Evolutionary conservation across 2,113 vertebrate species (phyloP).

Genomic region (Arothron firmamentum): DNA sequence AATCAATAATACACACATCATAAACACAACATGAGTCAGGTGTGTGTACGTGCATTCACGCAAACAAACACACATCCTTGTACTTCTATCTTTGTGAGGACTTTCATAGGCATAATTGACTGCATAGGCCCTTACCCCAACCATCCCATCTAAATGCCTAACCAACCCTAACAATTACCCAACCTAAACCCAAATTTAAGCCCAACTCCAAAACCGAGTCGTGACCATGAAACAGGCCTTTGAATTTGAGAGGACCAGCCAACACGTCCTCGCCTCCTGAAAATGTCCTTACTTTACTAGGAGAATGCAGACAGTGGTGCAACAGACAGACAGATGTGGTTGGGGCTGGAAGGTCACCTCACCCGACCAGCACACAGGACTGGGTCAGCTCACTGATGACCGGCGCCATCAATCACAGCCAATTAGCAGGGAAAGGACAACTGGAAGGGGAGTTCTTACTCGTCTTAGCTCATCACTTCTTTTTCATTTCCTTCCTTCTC

Average conservation of each 20-base stretch:
- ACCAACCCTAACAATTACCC: too few species aligned
- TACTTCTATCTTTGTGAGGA: too few species aligned
- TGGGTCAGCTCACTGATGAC: conserved; percentile 68
- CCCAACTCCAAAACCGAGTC: too few species aligned
- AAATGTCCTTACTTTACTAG: conserved; percentile 61
- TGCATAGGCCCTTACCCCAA: too few species aligned
- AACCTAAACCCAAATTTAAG: too few species aligned
- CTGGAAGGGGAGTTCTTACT: conserved; percentile 23
- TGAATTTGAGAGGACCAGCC: neutral
- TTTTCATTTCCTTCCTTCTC: conserved; percentile 27
- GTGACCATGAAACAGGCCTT: too few species aligned
- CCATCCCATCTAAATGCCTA: too few species aligned
- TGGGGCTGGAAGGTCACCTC: conserved; percentile 40
- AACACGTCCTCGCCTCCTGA: conserved; percentile 3
- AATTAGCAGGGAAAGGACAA: conserved; percentile 55
- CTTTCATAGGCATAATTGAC: too few species aligned
- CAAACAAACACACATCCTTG: too few species aligned
- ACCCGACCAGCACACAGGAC: conserved; percentile 68
- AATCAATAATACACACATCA: too few species aligned
- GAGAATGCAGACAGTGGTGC: conserved; percentile 41
- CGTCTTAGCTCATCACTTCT: conserved; percentile 13
- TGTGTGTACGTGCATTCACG: too few species aligned
- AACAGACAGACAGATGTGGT: conserved; percentile 41
- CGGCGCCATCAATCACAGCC: conserved; percentile 70
- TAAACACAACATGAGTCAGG: too few species aligned